Percentiles rank a stretch among this genome's conserved stretches.
Evolutionary conservation across 1,140 invertebrate genomes (phyloP).

Genomic region (Andrena cerasifolii): DNA sequence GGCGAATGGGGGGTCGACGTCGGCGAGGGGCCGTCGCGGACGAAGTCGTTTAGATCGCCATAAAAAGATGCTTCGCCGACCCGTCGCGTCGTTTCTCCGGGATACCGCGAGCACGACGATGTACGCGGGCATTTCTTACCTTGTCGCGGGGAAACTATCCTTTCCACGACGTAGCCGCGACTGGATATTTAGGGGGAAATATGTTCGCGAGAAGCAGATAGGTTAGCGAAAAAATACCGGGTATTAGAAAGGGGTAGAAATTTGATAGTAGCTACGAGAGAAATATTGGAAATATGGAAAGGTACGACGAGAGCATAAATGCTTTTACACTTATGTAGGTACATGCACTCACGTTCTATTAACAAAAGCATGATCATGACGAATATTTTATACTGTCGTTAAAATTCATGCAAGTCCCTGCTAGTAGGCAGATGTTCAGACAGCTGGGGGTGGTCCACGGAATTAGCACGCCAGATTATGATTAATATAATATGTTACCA

Average conservation of each 20-base stretch:
- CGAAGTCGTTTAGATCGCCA: conserved; percentile 32
- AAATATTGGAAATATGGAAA: no score
- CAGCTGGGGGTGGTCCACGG: neutral
- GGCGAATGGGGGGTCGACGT: neutral
- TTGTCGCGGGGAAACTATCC: neutral
- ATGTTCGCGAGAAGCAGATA: no score
- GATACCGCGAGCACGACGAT: neutral
- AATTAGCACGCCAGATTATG: conserved; percentile 8
- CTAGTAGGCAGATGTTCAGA: no score
- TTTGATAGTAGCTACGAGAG: no score
- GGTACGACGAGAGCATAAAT: no score
- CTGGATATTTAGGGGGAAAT: neutral
- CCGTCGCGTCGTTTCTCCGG: neutral
- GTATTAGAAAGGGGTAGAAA: no score
- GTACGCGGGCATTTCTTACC: conserved; percentile 43
- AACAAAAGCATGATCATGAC: no score
- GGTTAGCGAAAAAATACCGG: no score
- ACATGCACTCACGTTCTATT: no score
- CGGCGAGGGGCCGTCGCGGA: conserved; percentile 1
- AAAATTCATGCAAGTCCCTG: no score
- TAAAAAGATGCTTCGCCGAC: conserved; percentile 49
- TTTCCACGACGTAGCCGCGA: neutral
- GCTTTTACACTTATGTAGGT: no score
- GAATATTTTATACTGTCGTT: no score
- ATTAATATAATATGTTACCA: conserved; percentile 28